Conservation (phyloP, 2,113 vertebrate species). For the Leptosomus discolor region DNA sequence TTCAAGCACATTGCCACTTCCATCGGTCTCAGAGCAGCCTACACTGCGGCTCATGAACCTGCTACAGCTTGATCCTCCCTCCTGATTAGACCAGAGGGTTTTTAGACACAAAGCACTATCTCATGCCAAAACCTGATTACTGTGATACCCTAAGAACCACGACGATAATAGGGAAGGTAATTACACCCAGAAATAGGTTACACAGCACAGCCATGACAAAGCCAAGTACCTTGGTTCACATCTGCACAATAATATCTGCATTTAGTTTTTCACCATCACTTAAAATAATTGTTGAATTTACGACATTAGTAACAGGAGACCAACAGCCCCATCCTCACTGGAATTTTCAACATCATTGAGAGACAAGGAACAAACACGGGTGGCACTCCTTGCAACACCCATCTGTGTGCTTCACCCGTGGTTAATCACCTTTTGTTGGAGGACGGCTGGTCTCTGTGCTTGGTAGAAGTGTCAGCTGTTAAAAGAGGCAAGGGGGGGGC, state of each 20-base stretch:
- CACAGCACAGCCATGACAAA: background rate
- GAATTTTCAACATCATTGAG: background rate
- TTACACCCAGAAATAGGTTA: background rate
- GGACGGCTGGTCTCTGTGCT: background rate
- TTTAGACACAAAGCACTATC: slow-evolving; percentile 23
- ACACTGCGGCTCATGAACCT: accelerated
- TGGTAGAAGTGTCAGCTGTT: background rate
- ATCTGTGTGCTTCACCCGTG: background rate
- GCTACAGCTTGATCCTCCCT: background rate
- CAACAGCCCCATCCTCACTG: background rate
- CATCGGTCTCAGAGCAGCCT: background rate
- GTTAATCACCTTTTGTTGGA: background rate
- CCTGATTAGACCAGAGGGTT: background rate
- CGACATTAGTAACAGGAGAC: background rate
- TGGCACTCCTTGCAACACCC: background rate
- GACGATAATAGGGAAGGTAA: background rate
- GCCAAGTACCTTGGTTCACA: background rate
- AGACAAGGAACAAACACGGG: background rate
- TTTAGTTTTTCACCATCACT: background rate
- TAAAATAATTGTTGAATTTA: background rate
- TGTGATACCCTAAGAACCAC: background rate
- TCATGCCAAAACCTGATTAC: background rate
- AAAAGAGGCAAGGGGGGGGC: background rate
- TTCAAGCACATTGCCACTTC: background rate
- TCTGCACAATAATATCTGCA: background rate